Percentiles rank a stretch among this genome's conserved stretches.
Conservation (phyloP, 1,140 invertebrate genomes). For the Temnothorax curvispinosus region DNA sequence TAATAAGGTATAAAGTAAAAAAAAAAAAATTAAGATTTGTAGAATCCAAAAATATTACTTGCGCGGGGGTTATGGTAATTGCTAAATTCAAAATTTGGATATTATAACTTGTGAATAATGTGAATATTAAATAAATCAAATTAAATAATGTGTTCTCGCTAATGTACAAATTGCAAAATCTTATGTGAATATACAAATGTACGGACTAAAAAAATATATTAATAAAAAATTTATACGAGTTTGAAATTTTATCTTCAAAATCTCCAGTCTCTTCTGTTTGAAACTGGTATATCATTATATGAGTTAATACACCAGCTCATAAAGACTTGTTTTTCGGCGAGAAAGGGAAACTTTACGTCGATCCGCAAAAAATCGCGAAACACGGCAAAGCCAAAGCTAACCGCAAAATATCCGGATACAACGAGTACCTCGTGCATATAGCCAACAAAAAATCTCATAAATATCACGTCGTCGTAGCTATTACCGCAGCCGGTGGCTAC, state of each 20-base stretch:
- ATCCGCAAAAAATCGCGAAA: conserved; percentile 33
- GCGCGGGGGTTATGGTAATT: not conserved
- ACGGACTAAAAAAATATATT: not conserved
- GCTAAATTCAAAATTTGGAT: not conserved
- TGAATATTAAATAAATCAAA: conserved; percentile 3
- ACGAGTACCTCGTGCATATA: conserved; percentile 28
- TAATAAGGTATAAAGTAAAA: not conserved
- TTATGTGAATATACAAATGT: not conserved
- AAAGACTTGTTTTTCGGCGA: conserved; percentile 14
- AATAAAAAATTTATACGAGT: not conserved
- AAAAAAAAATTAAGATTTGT: not conserved
- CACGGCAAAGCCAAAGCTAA: conserved; percentile 30
- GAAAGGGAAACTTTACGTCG: conserved; percentile 16
- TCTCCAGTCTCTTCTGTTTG: not conserved
- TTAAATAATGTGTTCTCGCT: not conserved
- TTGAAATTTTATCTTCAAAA: not conserved
- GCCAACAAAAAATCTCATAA: conserved; percentile 46
- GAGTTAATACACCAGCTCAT: conserved; percentile 27
- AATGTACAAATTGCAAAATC: not conserved
- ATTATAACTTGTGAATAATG: not conserved
- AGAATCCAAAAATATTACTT: not conserved
- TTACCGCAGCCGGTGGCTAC: conserved; percentile 18
- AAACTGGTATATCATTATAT: not conserved
- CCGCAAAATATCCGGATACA: conserved; percentile 38
- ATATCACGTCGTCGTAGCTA: conserved; percentile 48